Evolutionary conservation across 2,113 vertebrate genomes (phyloP).

Genomic region (Pterocles burchelli): DNA sequence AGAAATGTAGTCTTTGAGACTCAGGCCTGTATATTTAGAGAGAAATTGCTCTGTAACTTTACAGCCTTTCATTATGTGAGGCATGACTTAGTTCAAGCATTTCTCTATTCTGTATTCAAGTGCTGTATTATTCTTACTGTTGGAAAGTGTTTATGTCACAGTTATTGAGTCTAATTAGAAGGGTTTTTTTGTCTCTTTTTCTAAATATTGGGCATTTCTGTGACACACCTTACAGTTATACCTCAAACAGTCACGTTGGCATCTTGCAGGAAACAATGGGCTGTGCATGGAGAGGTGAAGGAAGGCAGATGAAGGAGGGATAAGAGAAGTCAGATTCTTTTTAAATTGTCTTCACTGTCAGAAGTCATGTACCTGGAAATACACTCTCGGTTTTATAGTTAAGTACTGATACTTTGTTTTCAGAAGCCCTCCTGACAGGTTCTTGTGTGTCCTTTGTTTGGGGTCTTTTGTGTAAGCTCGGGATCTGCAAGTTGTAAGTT

Average conservation of each 20-base stretch:
- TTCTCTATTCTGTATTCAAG: not conserved
- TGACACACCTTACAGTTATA: not conserved
- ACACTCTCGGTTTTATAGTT: not conserved
- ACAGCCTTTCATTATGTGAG: not conserved
- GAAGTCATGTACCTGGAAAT: not conserved
- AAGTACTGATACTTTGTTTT: not conserved
- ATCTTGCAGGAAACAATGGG: not conserved
- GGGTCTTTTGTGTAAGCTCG: not conserved
- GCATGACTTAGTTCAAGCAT: not conserved
- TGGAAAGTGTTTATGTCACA: not conserved
- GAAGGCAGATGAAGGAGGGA: not conserved
- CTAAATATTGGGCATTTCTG: not conserved
- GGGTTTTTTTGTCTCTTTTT: not conserved
- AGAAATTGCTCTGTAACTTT: not conserved
- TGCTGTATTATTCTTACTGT: not conserved
- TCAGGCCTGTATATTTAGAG: not conserved
- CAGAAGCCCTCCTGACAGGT: not conserved
- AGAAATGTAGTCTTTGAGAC: not conserved
- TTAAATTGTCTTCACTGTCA: not conserved
- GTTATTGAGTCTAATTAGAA: not conserved
- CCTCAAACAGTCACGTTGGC: not conserved
- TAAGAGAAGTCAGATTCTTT: not conserved
- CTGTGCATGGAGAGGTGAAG: not conserved
- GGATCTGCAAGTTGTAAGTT: not conserved
- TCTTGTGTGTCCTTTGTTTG: constrained; percentile 13